These are phyloP conservation scores for Plutomurus gul DNA, from an alignment of 1,140 invertebrate species.

Conservation along the genomic window DNA sequence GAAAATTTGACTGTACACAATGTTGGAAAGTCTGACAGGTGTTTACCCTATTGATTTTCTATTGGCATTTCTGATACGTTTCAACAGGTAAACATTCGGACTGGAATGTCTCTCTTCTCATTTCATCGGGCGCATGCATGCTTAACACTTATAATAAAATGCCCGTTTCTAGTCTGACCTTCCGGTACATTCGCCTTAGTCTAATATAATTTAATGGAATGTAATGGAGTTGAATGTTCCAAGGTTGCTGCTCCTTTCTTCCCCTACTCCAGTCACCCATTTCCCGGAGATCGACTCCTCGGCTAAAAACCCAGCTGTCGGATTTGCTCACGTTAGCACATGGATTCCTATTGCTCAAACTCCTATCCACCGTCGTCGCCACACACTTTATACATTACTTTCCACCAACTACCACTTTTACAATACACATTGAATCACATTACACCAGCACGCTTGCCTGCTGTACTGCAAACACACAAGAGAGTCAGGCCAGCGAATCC, in stretches of 20 bases:
- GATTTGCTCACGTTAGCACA: not conserved
- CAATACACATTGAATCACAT: not conserved
- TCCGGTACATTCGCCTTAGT: not conserved
- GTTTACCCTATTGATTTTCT: too few species aligned
- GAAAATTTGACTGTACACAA: too few species aligned
- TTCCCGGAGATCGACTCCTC: slow-evolving; percentile 33
- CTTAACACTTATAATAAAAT: too few species aligned
- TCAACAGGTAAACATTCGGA: too few species aligned
- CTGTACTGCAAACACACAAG: too few species aligned
- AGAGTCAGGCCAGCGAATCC: too few species aligned
- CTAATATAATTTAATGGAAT: slow-evolving; percentile 20
- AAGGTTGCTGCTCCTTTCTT: not conserved
- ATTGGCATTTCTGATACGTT: too few species aligned
- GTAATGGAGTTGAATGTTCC: not conserved
- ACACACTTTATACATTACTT: not conserved
- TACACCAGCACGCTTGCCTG: not conserved
- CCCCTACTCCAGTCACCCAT: not conserved
- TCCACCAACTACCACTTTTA: too few species aligned
- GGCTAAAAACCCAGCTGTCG: slow-evolving; percentile 12
- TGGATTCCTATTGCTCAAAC: slow-evolving; percentile 24
- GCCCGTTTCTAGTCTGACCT: too few species aligned
- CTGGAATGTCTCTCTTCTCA: too few species aligned
- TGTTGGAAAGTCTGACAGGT: too few species aligned
- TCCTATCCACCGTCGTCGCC: not conserved
- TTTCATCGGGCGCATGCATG: too few species aligned